phyloP scores from a whole-genome alignment of 2,797 vertebrate genomes.

The Apogon hyalosoma region DNA sequence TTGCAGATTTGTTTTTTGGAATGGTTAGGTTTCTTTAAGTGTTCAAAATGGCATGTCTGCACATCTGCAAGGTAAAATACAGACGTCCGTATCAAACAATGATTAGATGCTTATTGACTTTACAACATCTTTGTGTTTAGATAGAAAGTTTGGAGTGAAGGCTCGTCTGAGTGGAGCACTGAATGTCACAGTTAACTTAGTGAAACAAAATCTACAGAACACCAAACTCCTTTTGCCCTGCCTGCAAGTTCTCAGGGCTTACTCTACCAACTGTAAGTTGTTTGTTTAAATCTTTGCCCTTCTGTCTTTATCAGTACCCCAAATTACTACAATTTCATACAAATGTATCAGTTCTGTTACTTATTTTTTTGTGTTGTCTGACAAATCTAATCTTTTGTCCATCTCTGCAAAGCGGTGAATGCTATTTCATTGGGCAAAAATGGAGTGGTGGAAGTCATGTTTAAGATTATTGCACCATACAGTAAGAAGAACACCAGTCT shows the following conservation, averaged over 20 bases:
- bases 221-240: conserved; percentile 92
- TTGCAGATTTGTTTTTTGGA: background rate
- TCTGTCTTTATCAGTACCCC: background rate
- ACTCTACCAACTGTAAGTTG: conserved; percentile 93
- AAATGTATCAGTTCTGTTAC: background rate
- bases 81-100: background rate
- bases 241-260: conserved; percentile 95
- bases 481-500: conserved; percentile 94
- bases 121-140: conserved; percentile 77
- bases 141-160: conserved; percentile 97
- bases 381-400: background rate
- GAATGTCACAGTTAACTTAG: conserved; percentile 89
- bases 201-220: conserved; percentile 94
- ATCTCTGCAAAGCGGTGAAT: conserved; percentile 90
- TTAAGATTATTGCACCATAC: conserved; percentile 93
- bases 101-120: conserved; percentile 15
- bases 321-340: background rate
- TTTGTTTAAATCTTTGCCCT: conserved; percentile 33
- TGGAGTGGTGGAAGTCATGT: conserved; percentile 93
- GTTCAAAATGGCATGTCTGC: background rate
- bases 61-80: no score
- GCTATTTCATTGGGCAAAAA: conserved; percentile 94
- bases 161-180: conserved; percentile 93
- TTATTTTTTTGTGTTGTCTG: background rate
- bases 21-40: background rate